Conservation (phyloP, 2,113 vertebrate genomes). For the Triplophysa tibetana region DNA sequence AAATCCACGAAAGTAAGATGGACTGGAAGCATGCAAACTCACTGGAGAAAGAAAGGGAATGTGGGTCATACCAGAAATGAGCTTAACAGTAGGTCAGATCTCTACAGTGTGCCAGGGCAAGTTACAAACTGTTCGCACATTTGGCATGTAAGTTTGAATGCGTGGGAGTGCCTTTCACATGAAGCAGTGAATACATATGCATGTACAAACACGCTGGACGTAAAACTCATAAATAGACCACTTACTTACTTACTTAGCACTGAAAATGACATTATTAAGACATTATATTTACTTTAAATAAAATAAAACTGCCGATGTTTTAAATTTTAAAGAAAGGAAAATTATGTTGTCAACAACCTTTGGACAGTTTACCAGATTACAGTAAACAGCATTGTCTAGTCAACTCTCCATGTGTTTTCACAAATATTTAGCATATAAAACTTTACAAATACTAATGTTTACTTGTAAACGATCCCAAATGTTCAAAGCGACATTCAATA, state of each 20-base stretch:
- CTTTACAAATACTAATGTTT: no score
- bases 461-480: no score
- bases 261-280: neutral
- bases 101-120: conserved; percentile 46
- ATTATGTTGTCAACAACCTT: no score
- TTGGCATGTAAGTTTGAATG: conserved; percentile 25
- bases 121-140: conserved; percentile 39
- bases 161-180: conserved; percentile 24
- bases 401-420: neutral
- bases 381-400: no score
- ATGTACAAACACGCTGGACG: conserved; percentile 39
- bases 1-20: conserved; percentile 92
- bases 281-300: no score
- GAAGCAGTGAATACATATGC: conserved; percentile 28
- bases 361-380: no score
- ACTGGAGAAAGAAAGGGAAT: conserved; percentile 73
- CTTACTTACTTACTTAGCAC: conserved; percentile 1
- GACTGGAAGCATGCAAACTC: conserved; percentile 85
- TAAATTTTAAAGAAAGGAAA: no score
- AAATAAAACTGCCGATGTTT: no score
- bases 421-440: neutral
- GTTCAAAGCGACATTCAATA: no score
- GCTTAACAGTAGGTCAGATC: conserved; percentile 42
- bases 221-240: conserved; percentile 24
- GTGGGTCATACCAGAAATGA: conserved; percentile 57